Percentiles rank a stretch among this genome's conserved stretches.
Evolutionary conservation across 2,113 vertebrate genomes (phyloP).

Genomic region (Callocephalon fimbriatum): DNA sequence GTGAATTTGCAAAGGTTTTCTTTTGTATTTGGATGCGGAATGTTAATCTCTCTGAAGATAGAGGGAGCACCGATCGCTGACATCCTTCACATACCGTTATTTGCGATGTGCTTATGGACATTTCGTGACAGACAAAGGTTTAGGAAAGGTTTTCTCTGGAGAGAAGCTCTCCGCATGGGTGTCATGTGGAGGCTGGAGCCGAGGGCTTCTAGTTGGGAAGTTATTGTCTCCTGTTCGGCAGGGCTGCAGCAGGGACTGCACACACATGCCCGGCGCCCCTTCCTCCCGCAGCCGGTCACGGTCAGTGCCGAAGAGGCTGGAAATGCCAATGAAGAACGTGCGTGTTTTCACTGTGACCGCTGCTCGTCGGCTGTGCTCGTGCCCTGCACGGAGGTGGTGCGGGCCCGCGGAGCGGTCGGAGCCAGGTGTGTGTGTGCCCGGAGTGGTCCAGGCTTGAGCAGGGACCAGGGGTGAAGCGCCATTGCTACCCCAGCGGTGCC

Average conservation of each 20-base stretch:
- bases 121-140: background rate
- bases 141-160: background rate
- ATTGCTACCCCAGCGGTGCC: background rate
- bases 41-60: background rate
- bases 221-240: background rate
- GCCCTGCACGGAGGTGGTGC: background rate
- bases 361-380: background rate
- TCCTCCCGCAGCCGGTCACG: background rate
- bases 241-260: background rate
- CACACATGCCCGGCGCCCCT: background rate
- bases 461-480: background rate
- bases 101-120: background rate
- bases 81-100: background rate
- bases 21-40: slow-evolving; percentile 12
- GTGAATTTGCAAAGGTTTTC: background rate
- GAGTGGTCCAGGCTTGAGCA: fast-evolving
- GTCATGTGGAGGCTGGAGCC: background rate
- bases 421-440: background rate
- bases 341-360: background rate
- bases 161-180: background rate
- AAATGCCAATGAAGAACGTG: background rate
- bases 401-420: background rate
- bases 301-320: background rate
- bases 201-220: background rate
- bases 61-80: background rate